A percentile compares a stretch with the other conserved stretches of the same genome.
These are phyloP conservation scores for Verasper variegatus DNA, from an alignment of 2,113 vertebrate genomes.

Conservation along the genomic window DNA sequence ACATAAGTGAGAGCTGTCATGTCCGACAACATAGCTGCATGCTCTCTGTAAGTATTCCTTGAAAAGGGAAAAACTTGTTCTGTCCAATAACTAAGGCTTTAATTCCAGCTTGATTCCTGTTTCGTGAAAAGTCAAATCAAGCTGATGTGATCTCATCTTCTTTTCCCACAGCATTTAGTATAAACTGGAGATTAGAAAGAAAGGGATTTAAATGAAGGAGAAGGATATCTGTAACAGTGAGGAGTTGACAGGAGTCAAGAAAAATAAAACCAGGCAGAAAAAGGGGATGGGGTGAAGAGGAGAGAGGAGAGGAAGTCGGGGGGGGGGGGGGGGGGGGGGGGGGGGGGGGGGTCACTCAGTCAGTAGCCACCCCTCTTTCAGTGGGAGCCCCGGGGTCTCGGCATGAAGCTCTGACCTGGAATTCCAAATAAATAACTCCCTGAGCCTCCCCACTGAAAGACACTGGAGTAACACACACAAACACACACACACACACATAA, in stretches of 20 bases:
- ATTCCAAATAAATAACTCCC: constrained; percentile 75
- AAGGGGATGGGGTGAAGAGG: not conserved
- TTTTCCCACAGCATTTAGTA: not conserved
- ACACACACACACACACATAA: not conserved
- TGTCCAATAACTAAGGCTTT: too few species aligned
- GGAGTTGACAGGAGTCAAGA: not conserved
- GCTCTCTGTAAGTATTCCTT: too few species aligned
- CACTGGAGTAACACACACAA: constrained; percentile 4
- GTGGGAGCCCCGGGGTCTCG: constrained; percentile 36
- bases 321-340: constrained; percentile 42
- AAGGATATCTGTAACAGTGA: not conserved
- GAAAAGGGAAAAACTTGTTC: too few species aligned
- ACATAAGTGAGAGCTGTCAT: too few species aligned
- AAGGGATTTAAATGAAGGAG: not conserved
- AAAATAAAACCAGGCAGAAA: constrained; percentile 18
- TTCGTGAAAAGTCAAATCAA: too few species aligned
- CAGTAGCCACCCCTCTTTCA: constrained; percentile 29
- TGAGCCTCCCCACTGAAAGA: constrained; percentile 32
- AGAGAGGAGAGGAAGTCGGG: constrained; percentile 12
- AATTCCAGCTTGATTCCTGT: too few species aligned
- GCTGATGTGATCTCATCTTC: constrained; percentile 4
- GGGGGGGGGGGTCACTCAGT: constrained; percentile 40
- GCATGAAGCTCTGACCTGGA: constrained; percentile 64
- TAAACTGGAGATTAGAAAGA: constrained; percentile 11
- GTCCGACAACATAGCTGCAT: too few species aligned